Base-by-base conservation (phyloP, 2,797 vertebrate species). In the Propithecus perrieri region DNA sequence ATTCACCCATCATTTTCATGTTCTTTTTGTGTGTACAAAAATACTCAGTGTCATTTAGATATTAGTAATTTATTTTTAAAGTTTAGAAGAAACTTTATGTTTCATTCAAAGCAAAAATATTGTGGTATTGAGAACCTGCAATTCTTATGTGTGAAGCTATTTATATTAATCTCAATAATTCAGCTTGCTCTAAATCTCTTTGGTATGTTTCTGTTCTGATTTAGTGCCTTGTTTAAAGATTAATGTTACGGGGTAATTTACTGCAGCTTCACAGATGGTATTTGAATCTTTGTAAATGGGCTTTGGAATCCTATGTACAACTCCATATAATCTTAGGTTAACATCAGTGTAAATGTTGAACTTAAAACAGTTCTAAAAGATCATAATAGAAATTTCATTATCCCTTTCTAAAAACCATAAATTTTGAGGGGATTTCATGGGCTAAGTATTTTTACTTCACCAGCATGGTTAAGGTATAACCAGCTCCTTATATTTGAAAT, bases 81-180 rank as follows among this genome's bases (percentile, higher is more conserved):
- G 28, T 41, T 41, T 96, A 75, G 76, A 95, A 96, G 65, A 63
- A 69, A 88, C 46, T 95, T 84, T 85, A 53, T 86, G 33, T 94
- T 89, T 96, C 78, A 90, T 95, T 85, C 85, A 92, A 93, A 95
- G 96, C 97, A 91, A 96, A 98, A 99, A 98, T 98, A 98, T 97
- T 98, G 98, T 98, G 98, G 98, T 97, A 97, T 98, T 98, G 96
- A 98, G 95, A 96, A 98, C 95, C 97, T 98, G 89, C 89, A 98
- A 97, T 98, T 98, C 98, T 98, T 98, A 97, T 98, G 96, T 94
- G 86, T 96, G 76, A 91, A 97, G 95, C 97, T 99, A 75, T 99
- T 99, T 98, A 98, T 98, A 98, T 97, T 97, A 97, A 91, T 98
- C 98, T 98, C 74, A 46, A 98, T 98, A 98, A 99, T 99, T 99